Evolutionary conservation across 1,140 invertebrate species (phyloP), one percentile per base, ranked within the genome.

Genomic region (Philotrypesis tridentata): DNA sequence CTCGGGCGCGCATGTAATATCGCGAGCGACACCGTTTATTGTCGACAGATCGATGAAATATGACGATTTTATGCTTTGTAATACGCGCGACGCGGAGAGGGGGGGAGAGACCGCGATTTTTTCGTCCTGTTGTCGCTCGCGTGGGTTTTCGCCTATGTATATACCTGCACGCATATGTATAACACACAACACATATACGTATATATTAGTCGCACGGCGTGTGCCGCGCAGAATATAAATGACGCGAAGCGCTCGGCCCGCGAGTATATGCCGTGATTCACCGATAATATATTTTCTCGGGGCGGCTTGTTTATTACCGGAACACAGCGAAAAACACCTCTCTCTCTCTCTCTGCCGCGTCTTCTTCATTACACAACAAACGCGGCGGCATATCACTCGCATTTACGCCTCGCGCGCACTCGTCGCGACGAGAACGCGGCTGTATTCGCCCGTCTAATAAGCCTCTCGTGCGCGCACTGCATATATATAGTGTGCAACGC

Each of bases 41-140:
- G 70, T 76, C 61, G 61, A 83, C 67, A 76, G 48, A 84, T 81
- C 75, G 71, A 61, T 37, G 33, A 77, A 77, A 77, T 77, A 77
- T 77, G 75, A 77, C 60, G 61, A 67, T 77, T 77, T 77, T 67
- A 77, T 77, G 75, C 75, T 67, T 77, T 77, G 75, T 77, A 77
- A 77, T 67, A 43, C 33, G 75, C 8, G n/a, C 40, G 40, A 11
- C 29, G 65, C 31, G 33, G 33, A 43, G 40, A 12, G 40, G 11
- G 7, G 12, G 40, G 11, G 33, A 37, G 63, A n/a, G n/a, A 65
- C 11, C 3, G 65, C 17, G 71, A n/a, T 31, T 60, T 31, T 37
- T 60, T 67, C 33, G 21, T 33, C 6, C 61, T 8, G 61, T 29
- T 29, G 25, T 17, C 48, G 17, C 33, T 71, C 17, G 43, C 71